Base-by-base conservation (phyloP, 2,113 vertebrate genomes). In the Cisticola juncidis region DNA sequence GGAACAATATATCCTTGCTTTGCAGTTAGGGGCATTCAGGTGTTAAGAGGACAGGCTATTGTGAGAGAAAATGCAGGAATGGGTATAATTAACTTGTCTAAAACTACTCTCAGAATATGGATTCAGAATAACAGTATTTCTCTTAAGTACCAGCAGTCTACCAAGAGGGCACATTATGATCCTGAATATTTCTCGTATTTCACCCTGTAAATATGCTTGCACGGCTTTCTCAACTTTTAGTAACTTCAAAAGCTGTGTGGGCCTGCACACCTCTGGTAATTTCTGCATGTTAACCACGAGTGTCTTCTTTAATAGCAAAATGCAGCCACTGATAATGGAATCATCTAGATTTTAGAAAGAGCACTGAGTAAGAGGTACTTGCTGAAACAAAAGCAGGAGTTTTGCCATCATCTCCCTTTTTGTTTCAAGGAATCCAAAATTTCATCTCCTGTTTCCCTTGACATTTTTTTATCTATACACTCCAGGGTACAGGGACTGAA, bases 401-500 rank as follows among this genome's bases (percentile, higher is more conserved):
- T 22, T 16, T 57, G 25, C 2, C 21, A 53, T 76, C 2, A 9
- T 11, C 3, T 38, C 6, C 3, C 9, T 70, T 83, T 71, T 35
- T 35, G 3, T 60, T 83, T 86, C 29, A 38, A 71, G 54, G 13
- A 24, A n/a, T 64, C 71, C 20, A 83, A 47, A 71, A 25, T 4
- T 58, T 58, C 2, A 14, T 33, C 17, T 61, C 3, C 17, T 6
- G 2, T 36, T 81, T 61, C 6, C 4, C 5, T 54, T 68, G 14
- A 15, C 44, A 44, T 11, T 48, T 38, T 38, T 7, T 20, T n/a
- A 66, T 6, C 21, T 45, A 10, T 3, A 45, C 66, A 48, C 5
- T 31, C 8, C 11, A 57, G 2, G 2, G 1, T 18, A 33, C 2
- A 12, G 20, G 10, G 26, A 14, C 23, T 0, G 1, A 44, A 54